These are phyloP conservation scores for Panagrolaimus sp. DNA, from an alignment of 1,140 invertebrate genomes.

Conservation along the genomic window DNA sequence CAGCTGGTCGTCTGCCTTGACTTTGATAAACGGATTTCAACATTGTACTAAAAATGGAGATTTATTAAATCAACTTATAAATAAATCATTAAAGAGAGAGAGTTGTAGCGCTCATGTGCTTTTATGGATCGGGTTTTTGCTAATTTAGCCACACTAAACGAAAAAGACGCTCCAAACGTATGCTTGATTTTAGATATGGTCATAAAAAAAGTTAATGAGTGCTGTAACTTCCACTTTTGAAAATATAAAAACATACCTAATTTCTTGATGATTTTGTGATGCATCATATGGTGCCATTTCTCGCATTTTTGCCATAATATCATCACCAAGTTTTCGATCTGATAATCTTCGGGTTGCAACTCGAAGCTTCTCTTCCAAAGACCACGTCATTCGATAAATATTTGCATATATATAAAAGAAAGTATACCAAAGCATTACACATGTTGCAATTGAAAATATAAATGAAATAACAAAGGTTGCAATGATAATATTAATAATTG, in stretches of 20 bases:
- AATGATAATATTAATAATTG: neutral
- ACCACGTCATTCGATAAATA: constrained; percentile 6
- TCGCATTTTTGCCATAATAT: constrained; percentile 6
- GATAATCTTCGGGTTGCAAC: neutral
- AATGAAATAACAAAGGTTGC: neutral
- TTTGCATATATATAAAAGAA: constrained; percentile 2
- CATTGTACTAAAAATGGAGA: neutral
- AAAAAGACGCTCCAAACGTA: too few species aligned
- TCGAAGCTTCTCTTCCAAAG: constrained; percentile 1
- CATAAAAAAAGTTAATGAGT: too few species aligned
- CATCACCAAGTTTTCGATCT: neutral
- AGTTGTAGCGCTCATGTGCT: too few species aligned
- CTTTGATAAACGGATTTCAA: neutral
- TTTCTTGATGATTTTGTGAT: neutral
- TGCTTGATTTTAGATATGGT: too few species aligned
- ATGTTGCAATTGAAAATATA: neutral
- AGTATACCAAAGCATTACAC: neutral
- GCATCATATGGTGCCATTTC: constrained; percentile 13
- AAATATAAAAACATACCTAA: neutral
- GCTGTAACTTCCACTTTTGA: too few species aligned
- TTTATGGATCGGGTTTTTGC: too few species aligned
- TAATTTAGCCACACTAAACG: too few species aligned
- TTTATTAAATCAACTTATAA: neutral
- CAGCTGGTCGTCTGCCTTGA: neutral
- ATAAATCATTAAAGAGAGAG: too few species aligned